phyloP scores from a whole-genome alignment of 2,113 vertebrate species.

The Pteropus alecto region DNA sequence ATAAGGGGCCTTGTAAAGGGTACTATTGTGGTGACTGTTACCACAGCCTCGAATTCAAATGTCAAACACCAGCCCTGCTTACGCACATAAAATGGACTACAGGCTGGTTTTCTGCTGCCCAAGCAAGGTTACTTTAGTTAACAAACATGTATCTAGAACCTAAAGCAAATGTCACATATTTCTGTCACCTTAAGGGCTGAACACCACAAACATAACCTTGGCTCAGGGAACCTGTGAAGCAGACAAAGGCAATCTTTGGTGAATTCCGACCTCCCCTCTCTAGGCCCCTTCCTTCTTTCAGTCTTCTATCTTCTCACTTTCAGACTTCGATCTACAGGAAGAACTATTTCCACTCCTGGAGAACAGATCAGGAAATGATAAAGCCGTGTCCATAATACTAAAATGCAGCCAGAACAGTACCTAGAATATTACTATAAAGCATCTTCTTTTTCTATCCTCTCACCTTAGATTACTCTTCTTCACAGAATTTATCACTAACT shows the following conservation, averaged over 20 bases:
- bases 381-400: neutral
- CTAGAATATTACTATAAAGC: neutral
- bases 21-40: neutral
- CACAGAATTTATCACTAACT: neutral
- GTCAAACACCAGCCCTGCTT: neutral
- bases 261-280: neutral
- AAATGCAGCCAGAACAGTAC: neutral
- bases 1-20: neutral
- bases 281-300: neutral
- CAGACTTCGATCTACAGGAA: neutral
- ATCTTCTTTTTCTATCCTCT: neutral
- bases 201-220: neutral
- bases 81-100: neutral
- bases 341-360: neutral
- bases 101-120: neutral
- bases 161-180: neutral
- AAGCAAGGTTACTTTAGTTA: neutral
- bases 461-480: neutral
- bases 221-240: neutral
- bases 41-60: constrained; percentile 14
- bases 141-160: neutral
- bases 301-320: neutral
- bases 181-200: neutral
- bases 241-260: neutral
- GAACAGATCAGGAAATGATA: neutral